phyloP scores from a whole-genome alignment of 2,797 vertebrate genomes.

The Bovichtus variegatus region DNA sequence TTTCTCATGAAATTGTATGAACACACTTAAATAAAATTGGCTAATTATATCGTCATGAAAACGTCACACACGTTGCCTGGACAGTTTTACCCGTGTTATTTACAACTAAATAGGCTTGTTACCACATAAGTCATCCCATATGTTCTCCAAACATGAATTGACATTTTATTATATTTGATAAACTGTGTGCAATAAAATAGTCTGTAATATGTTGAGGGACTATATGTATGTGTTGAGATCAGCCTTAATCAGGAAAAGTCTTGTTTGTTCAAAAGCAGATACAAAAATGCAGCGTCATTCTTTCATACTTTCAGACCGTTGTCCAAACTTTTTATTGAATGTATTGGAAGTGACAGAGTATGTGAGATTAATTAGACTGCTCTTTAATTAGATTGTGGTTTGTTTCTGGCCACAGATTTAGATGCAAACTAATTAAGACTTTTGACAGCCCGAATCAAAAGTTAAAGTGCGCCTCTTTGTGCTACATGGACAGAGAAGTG shows the following conservation, averaged over 20 bases:
- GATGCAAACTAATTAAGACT: slow-evolving; percentile 20
- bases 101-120: background rate
- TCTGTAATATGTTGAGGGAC: background rate
- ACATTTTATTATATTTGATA: background rate
- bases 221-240: background rate
- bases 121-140: background rate
- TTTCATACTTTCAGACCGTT: background rate
- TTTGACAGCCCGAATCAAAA: slow-evolving; percentile 22
- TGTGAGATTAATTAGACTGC: slow-evolving; percentile 11
- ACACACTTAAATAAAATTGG: background rate
- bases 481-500: background rate
- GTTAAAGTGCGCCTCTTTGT: slow-evolving; percentile 13
- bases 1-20: background rate
- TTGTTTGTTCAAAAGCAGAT: background rate
- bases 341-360: background rate
- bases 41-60: background rate
- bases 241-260: background rate
- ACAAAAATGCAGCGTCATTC: background rate
- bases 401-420: slow-evolving; percentile 22
- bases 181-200: background rate
- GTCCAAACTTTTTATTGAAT: background rate
- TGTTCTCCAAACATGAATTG: background rate
- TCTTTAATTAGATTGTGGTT: slow-evolving; percentile 14
- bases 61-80: background rate
- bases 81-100: background rate